Evolutionary conservation across 2,797 vertebrate genomes (phyloP).

Genomic region (Rhabdomys pumilio): DNA sequence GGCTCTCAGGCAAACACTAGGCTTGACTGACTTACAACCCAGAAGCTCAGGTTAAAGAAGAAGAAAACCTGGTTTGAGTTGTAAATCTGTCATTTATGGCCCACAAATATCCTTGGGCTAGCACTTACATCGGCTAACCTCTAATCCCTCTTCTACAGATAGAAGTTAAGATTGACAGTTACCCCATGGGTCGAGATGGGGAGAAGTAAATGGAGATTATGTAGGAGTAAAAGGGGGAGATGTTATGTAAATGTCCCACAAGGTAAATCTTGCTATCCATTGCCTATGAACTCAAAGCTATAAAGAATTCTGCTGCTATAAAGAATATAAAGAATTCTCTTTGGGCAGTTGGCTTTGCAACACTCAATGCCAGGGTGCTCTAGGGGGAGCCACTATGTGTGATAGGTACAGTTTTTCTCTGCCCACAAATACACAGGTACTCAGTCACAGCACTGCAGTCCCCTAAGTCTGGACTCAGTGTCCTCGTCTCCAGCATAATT

Average conservation of each 20-base stretch:
- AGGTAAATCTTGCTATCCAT: not conserved
- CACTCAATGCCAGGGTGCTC: not conserved
- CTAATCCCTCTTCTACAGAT: conserved; percentile 28
- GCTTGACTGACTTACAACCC: not conserved
- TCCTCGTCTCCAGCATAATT: not conserved
- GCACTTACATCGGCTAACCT: conserved; percentile 16
- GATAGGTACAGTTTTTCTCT: not conserved
- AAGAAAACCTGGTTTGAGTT: not conserved
- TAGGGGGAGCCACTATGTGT: not conserved
- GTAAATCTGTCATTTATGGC: not conserved
- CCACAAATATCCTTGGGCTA: not conserved
- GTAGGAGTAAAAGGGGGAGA: conserved; percentile 16
- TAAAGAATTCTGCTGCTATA: not conserved
- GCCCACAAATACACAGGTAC: not conserved
- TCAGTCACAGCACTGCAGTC: not conserved
- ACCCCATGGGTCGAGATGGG: not conserved
- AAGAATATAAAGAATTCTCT: not conserved
- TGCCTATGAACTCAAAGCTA: not conserved
- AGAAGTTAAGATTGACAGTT: conserved; percentile 39
- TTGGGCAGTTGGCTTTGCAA: not conserved
- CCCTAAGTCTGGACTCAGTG: not conserved
- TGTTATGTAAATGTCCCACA: not conserved
- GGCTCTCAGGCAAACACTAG: not conserved
- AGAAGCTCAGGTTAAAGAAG: not conserved
- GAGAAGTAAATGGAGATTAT: not conserved